Conservation (phyloP, 2,113 vertebrate species). For the Serinus canaria region DNA sequence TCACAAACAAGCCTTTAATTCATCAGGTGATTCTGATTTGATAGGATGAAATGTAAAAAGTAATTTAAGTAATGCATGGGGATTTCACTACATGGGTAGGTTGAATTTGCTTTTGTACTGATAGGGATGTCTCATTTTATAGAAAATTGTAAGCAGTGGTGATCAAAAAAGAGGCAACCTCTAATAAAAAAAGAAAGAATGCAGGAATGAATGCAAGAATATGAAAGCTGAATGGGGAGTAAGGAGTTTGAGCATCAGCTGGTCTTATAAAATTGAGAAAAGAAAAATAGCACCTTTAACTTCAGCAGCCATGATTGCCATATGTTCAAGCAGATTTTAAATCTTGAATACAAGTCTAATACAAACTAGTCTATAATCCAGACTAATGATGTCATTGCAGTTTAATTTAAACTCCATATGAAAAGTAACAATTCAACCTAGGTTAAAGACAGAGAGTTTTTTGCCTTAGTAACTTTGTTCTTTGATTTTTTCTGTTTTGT, state of each 20-base stretch:
- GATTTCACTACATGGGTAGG: background rate
- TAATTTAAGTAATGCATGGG: background rate
- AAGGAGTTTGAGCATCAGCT: background rate
- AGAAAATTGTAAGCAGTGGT: background rate
- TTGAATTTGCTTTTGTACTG: background rate
- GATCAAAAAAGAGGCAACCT: background rate
- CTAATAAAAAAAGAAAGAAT: background rate
- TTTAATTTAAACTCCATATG: conserved; percentile 38
- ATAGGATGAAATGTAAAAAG: background rate
- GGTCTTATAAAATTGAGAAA: background rate
- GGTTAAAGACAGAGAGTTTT: background rate
- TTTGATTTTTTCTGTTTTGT: background rate
- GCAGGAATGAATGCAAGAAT: background rate
- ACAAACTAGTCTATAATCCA: background rate
- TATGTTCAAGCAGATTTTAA: background rate
- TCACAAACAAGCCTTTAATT: background rate
- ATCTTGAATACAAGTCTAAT: background rate
- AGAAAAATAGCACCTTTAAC: background rate
- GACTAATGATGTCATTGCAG: background rate
- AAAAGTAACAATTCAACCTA: background rate
- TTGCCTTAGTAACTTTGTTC: background rate
- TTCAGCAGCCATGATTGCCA: background rate
- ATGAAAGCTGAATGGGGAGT: background rate
- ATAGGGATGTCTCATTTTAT: background rate
- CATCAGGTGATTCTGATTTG: background rate